Conservation (phyloP, 2,113 vertebrate species). For the Coturnix japonica region DNA sequence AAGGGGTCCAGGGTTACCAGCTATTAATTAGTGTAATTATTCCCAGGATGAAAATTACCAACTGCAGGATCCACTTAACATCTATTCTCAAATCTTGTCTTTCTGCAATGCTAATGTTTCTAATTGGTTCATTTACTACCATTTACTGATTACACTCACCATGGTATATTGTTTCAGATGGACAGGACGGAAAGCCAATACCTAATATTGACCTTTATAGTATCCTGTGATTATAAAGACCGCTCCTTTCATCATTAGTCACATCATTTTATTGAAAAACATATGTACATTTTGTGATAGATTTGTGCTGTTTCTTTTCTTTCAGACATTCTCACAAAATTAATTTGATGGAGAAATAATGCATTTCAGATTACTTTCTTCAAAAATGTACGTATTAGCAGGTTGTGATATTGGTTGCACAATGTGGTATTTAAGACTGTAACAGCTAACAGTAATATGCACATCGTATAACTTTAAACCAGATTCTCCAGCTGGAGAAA, state of each 20-base stretch:
- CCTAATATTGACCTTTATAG: constrained; percentile 84
- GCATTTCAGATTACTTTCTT: constrained; percentile 19
- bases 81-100: constrained; percentile 76
- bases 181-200: constrained; percentile 83
- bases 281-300: constrained; percentile 38
- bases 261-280: constrained; percentile 62
- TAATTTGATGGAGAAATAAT: constrained; percentile 31
- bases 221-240: constrained; percentile 78
- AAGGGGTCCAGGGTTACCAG: constrained; percentile 81
- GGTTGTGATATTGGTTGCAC: neutral
- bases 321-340: constrained; percentile 37
- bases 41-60: constrained; percentile 91
- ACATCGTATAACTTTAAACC: neutral
- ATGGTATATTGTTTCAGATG: constrained; percentile 85
- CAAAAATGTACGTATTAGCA: neutral
- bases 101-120: constrained; percentile 81
- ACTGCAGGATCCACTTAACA: constrained; percentile 92
- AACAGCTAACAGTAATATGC: neutral
- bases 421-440: neutral
- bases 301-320: constrained; percentile 58
- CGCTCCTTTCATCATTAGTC: constrained; percentile 67
- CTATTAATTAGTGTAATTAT: constrained; percentile 98
- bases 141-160: constrained; percentile 88
- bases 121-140: constrained; percentile 86
- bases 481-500: neutral